phyloP scores from a whole-genome alignment of 2,888 invertebrate genomes.

The Nyleta sp. region DNA sequence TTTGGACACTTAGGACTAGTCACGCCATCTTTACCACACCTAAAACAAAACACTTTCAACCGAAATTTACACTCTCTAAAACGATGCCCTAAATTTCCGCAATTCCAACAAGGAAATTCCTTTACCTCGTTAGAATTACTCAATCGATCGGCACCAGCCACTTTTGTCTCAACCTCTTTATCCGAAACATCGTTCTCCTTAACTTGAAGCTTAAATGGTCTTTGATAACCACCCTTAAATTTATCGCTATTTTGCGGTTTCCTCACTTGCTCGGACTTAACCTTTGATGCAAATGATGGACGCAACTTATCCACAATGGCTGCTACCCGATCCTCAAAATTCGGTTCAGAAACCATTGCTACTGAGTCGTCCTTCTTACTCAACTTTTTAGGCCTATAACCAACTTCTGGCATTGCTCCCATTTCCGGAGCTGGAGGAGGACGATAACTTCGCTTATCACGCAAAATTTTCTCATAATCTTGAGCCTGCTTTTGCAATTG shows the following conservation, averaged over 20 bases:
- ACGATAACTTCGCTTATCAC: constrained; percentile 4
- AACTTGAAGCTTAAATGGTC: too few relatives aligned
- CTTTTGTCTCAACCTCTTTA: not conserved
- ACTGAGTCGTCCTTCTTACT: not conserved
- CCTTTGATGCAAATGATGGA: constrained; percentile 1
- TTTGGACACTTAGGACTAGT: not conserved
- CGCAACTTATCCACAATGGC: constrained; percentile 8
- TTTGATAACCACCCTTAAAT: not conserved
- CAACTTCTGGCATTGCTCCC: not conserved
- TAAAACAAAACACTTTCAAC: constrained; percentile 1
- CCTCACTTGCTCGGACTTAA: not conserved
- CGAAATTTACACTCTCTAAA: constrained; percentile 3
- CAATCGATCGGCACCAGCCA: not conserved
- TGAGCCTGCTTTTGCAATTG: not conserved
- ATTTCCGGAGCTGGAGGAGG: constrained; percentile 20
- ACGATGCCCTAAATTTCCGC: not conserved
- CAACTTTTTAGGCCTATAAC: not conserved
- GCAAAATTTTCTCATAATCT: constrained; percentile 2
- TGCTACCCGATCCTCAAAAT: not conserved
- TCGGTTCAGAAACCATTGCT: not conserved
- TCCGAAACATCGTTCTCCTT: not conserved
- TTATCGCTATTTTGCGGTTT: not conserved
- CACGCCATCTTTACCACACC: constrained; percentile 1
- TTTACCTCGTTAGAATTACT: not conserved
- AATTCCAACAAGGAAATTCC: constrained; percentile 27